A percentile compares a stretch with the other conserved stretches of the same genome.
These are phyloP conservation scores for Pachypanchax playfairii DNA, from an alignment of 2,113 vertebrate species.

Conservation along the genomic window DNA sequence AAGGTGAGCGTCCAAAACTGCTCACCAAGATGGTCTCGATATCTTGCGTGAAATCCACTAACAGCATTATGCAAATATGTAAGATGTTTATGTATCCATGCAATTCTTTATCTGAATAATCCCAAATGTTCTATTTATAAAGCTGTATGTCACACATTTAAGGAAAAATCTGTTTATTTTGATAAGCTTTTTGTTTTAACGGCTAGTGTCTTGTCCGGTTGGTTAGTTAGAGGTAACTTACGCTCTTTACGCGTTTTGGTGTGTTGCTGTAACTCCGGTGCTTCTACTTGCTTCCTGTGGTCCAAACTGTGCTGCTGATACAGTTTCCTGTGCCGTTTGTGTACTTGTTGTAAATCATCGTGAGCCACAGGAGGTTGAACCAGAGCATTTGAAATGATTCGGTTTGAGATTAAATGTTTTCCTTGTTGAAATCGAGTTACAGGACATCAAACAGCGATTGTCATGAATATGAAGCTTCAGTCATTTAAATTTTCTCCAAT, in stretches of 20 bases:
- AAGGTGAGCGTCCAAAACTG: too few species aligned
- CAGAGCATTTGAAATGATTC: too few species aligned
- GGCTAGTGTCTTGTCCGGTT: conserved; percentile 40
- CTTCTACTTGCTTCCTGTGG: conserved; percentile 58
- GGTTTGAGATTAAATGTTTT: too few species aligned
- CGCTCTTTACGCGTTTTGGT: conserved; percentile 50
- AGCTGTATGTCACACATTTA: conserved; percentile 70
- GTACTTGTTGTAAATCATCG: conserved; percentile 43
- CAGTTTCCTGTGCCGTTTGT: conserved; percentile 40
- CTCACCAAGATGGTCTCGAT: conserved; percentile 5
- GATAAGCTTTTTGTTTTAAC: conserved; percentile 67
- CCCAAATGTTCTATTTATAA: conserved; percentile 77
- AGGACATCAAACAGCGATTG: too few species aligned
- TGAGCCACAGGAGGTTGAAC: too few species aligned
- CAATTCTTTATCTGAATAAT: conserved; percentile 70
- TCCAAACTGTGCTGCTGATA: conserved; percentile 38
- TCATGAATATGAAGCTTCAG: too few species aligned
- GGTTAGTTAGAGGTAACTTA: conserved; percentile 26
- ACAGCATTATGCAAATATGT: conserved; percentile 71
- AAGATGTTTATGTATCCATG: conserved; percentile 68
- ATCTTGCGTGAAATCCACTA: conserved; percentile 46
- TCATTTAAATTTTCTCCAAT: too few species aligned
- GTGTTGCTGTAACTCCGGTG: conserved; percentile 60
- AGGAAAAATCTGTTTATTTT: conserved; percentile 75
- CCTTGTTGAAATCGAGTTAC: too few species aligned